These are phyloP conservation scores for Eupithecia exiguata DNA, from an alignment of 2,888 invertebrate species.

Conservation along the genomic window DNA sequence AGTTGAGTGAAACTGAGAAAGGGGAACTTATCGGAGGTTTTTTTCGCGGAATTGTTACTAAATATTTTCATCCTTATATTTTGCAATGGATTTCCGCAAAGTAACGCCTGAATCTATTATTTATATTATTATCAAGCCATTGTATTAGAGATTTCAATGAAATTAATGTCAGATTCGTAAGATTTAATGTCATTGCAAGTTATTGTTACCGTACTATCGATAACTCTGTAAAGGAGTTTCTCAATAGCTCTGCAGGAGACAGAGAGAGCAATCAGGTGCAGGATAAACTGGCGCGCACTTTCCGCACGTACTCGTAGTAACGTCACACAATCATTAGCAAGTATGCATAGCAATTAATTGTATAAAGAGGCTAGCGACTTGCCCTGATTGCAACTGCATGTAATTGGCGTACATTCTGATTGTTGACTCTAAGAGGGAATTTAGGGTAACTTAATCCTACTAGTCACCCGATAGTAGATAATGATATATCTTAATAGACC, in stretches of 20 bases:
- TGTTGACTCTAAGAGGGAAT: conserved; percentile 30
- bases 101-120: too few species aligned
- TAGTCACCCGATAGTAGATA: conserved; percentile 2
- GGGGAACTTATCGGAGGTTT: too few species aligned
- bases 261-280: neutral
- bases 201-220: too few species aligned
- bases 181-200: too few species aligned
- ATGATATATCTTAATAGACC: conserved; percentile 7
- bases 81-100: too few species aligned
- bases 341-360: conserved; percentile 67
- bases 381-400: conserved; percentile 57
- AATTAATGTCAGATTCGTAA: too few species aligned
- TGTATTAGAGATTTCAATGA: too few species aligned
- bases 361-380: conserved; percentile 53
- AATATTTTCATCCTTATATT: too few species aligned
- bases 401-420: conserved; percentile 56
- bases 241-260: neutral
- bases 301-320: neutral
- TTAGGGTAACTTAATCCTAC: conserved; percentile 20
- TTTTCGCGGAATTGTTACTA: too few species aligned
- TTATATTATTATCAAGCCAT: too few species aligned
- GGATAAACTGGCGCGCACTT: neutral
- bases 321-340: conserved; percentile 52
- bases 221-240: too few species aligned
- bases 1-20: neutral